Percentiles rank a stretch among this genome's conserved stretches.
Conservation (phyloP, 2,797 vertebrate genomes). For the Tenualosa thibaudeaui region DNA sequence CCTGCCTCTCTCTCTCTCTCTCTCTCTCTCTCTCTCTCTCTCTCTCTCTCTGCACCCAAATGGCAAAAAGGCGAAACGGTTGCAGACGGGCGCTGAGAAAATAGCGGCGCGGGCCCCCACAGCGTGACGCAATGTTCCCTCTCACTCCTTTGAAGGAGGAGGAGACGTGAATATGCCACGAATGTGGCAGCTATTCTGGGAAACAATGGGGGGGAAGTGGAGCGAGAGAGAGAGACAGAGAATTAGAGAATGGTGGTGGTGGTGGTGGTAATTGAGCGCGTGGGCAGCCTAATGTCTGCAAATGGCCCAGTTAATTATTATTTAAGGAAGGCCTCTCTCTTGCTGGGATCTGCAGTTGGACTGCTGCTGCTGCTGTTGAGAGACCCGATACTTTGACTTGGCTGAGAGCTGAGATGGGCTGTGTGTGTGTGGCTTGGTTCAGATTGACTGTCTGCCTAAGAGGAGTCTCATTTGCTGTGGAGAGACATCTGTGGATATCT, state of each 20-base stretch:
- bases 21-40: conserved; percentile 38
- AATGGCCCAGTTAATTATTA: conserved; percentile 78
- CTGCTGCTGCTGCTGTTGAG: conserved; percentile 47
- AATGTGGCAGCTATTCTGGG: conserved; percentile 42
- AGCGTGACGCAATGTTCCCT: conserved; percentile 34
- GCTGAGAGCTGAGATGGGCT: not conserved
- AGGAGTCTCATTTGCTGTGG: not conserved
- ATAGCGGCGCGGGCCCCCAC: too few species aligned
- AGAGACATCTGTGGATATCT: not conserved
- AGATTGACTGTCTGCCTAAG: not conserved
- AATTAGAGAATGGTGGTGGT: conserved; percentile 75
- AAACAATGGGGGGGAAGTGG: conserved; percentile 57
- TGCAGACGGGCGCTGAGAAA: too few species aligned
- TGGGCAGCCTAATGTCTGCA: conserved; percentile 72
- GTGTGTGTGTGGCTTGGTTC: not conserved
- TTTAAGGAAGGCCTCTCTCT: conserved; percentile 71
- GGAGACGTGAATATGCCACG: not conserved
- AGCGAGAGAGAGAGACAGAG: conserved; percentile 73
- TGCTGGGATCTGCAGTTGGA: conserved; percentile 51
- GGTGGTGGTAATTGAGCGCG: conserved; percentile 76
- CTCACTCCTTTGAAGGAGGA: conserved; percentile 15
- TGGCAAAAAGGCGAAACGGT: too few species aligned
- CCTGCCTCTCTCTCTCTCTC: conserved; percentile 44
- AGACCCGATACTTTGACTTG: conserved; percentile 50
- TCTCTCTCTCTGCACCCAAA: conserved; percentile 34